Base-by-base conservation (phyloP, 2,888 invertebrate species). In the Athalia cordata region DNA sequence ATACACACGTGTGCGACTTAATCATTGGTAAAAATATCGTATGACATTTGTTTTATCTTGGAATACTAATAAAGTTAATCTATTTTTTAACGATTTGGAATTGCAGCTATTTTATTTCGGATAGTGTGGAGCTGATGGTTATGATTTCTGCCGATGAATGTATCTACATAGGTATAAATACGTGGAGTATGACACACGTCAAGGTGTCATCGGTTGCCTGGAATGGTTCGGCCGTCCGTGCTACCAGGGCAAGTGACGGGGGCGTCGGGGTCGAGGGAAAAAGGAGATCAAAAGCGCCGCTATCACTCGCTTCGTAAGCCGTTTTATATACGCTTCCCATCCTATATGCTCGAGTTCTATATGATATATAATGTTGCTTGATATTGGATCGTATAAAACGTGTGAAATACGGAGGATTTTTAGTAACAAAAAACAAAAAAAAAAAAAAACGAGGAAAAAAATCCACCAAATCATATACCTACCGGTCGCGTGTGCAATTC, bases 271-370 rank as follows among this genome's bases (percentile, higher is more conserved):
- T 65, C 61, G 75, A 72, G 62, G 29, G 29, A 80, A 81, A 83
- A 82, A 80, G 81, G 82, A 83, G 83, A 87, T 89, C 88, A 89
- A 89, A 89, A 87, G 85, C 81, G 81, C 88, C 88, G 88, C 88
- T 88, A 89, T 89, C 88, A 85, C 83, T 83, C 79, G 81, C 84
- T 83, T 83, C 84, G 82, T 83, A 82, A 83, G 82, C 83, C 81
- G 81, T 81, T 81, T 85, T 84, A 65, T 77, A 77, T 78, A 78
- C 77, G 66, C 64, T 66, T 74, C 64, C 79, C 79, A 77, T 75
- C 75, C 62, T 64, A 50, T 29, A 29, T 64, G 75, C 62, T 75
- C 62, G 81, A 79, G 80, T 81, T 80, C 78, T 72, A 79, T 29
- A 29, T 82, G 84, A 85, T 85, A 85, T 82, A 85, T 84, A 79